Percentiles rank a stretch among this genome's conserved stretches.
Evolutionary conservation across 2,113 vertebrate genomes (phyloP).

Genomic region (Oxyura jamaicensis): DNA sequence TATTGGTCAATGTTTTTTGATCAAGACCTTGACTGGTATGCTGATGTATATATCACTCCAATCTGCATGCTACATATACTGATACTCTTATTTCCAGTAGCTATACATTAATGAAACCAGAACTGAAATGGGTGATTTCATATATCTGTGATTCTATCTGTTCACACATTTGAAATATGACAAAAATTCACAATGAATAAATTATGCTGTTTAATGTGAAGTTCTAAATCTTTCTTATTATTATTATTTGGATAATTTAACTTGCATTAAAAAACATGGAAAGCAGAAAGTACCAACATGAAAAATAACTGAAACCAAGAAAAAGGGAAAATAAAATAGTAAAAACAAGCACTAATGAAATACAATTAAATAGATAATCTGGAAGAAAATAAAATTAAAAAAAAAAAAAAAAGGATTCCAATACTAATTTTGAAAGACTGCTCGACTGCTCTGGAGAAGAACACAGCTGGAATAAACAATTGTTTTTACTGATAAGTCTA

Average conservation of each 20-base stretch:
- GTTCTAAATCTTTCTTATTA: not conserved
- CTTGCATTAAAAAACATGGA: constrained; percentile 12
- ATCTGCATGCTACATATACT: not conserved
- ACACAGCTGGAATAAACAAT: not conserved
- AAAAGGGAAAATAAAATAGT: not conserved
- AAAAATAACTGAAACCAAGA: not conserved
- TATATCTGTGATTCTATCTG: not conserved
- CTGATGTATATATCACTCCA: not conserved
- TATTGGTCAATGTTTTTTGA: not conserved
- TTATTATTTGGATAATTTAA: constrained; percentile 12
- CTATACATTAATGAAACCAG: not conserved
- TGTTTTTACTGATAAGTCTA: not conserved
- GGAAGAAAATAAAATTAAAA: not conserved
- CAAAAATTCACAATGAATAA: not conserved
- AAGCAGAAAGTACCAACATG: constrained; percentile 8
- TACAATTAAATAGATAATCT: constrained; percentile 2
- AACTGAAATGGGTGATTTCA: not conserved
- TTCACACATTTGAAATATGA: not conserved
- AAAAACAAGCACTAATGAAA: constrained; percentile 36
- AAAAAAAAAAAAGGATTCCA: not conserved
- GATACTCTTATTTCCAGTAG: not conserved
- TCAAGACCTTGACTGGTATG: not conserved
- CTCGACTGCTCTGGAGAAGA: not conserved
- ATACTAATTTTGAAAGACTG: constrained; percentile 4
- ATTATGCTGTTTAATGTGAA: not conserved